Evolutionary conservation across 2,113 vertebrate genomes (phyloP).

Genomic region (Entelurus aequoreus): DNA sequence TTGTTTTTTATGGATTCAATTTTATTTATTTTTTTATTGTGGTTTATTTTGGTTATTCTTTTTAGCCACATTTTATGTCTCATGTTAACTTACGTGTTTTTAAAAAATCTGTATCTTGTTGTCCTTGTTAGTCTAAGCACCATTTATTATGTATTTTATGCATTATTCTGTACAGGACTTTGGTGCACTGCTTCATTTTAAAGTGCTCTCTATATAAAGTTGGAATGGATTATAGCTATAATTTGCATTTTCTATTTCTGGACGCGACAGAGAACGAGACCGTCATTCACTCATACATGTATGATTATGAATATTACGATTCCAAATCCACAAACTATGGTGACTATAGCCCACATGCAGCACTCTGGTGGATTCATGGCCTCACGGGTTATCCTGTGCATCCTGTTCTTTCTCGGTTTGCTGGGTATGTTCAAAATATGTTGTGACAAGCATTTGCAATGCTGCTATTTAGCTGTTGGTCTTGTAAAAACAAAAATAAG

Average conservation of each 20-base stretch:
- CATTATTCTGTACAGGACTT: too few relatives aligned
- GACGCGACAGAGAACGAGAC: slow-evolving; percentile 1
- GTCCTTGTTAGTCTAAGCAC: too few relatives aligned
- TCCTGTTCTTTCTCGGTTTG: slow-evolving; percentile 71
- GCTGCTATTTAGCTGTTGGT: neutral
- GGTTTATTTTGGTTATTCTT: too few relatives aligned
- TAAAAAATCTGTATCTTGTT: too few relatives aligned
- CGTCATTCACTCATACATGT: fast-evolving
- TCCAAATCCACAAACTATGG: neutral
- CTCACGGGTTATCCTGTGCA: slow-evolving; percentile 60
- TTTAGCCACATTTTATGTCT: too few relatives aligned
- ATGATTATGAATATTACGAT: slow-evolving; percentile 13
- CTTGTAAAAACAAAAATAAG: neutral
- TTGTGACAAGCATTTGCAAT: neutral
- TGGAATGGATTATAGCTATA: neutral
- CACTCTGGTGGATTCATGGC: neutral
- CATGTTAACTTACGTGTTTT: too few relatives aligned
- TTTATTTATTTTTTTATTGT: too few relatives aligned
- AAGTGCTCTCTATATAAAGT: too few relatives aligned
- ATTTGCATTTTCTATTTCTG: slow-evolving; percentile 26
- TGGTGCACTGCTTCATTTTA: too few relatives aligned
- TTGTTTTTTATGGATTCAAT: too few relatives aligned
- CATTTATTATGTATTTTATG: too few relatives aligned
- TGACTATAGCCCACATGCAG: neutral
- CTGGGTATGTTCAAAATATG: slow-evolving; percentile 37